Base-by-base conservation (phyloP, 2,888 invertebrate species). In the Helicoverpa assulta region DNA sequence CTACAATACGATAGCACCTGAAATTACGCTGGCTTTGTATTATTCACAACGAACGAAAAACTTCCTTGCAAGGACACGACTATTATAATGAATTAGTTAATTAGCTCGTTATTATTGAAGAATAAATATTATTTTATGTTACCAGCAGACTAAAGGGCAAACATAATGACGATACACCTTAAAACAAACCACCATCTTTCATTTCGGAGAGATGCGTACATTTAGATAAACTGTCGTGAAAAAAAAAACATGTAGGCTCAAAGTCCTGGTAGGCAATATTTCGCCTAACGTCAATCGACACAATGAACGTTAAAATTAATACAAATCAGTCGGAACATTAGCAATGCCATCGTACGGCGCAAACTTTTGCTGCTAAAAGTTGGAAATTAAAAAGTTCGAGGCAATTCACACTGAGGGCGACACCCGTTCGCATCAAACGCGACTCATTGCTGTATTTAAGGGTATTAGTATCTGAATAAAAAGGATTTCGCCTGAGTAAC, bases 351-450 rank as follows among this genome's bases (percentile, higher is more conserved):
- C 43, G 37, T 61, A 40, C 37, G 57, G n/a, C 29, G 16, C 14
- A 16, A 78, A 58, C 37, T 51, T n/a, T 53, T 19, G 16, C 19
- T 59, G 33, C 40, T 7, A n/a, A 76, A 77, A 74, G 55, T 64
- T 72, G 14, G 47, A 10, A 59, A 67, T 75, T 59, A 60, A 75
- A 79, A 76, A 79, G 80, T 76, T 75, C 8, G 19, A n/a, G 53
- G 53, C 74, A 53, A 51, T 75, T 55, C 33, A 29, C 47, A 47
- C 50, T 21, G n/a, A 29, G 56, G n/a, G 14, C 5, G 61, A 33
- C 57, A 29, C 16, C 53, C 51, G 29, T 66, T 51, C 53, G 12
- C 58, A 26, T 67, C 47, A 43, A 59, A 56, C 37, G 33, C 18
- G 18, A 51, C 26, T 19, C 29, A 12, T 37, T 52, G 66, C 55